Conservation (phyloP, 2,113 vertebrate genomes). For the Meriones unguiculatus region DNA sequence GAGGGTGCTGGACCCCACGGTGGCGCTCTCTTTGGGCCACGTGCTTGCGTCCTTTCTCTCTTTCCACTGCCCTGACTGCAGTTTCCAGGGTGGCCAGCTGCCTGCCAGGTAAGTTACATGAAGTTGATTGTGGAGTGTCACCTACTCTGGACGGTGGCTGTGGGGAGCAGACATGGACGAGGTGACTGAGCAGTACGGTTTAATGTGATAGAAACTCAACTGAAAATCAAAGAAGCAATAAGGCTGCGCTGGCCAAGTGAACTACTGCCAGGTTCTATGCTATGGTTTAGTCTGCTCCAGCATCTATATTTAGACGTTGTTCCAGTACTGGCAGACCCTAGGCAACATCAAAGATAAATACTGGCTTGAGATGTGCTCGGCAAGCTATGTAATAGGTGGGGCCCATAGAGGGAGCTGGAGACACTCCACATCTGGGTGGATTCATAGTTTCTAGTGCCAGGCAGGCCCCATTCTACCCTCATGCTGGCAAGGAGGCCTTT, state of each 20-base stretch:
- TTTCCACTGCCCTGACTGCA: not conserved
- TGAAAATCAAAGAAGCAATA: constrained; percentile 53
- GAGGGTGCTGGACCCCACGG: not conserved
- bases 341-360: constrained; percentile 74
- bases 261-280: constrained; percentile 66
- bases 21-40: not conserved
- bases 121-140: not conserved
- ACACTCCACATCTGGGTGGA: not conserved
- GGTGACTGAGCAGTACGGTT: constrained; percentile 33
- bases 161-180: not conserved
- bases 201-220: constrained; percentile 46
- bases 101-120: not conserved
- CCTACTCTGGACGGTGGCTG: not conserved
- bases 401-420: not conserved
- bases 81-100: not conserved
- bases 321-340: constrained; percentile 47
- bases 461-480: not conserved
- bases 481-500: not conserved
- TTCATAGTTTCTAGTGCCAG: constrained; percentile 32
- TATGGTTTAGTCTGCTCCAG: constrained; percentile 71
- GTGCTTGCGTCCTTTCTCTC: not conserved
- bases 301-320: constrained; percentile 70
- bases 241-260: constrained; percentile 57
- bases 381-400: constrained; percentile 5
- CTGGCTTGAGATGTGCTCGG: constrained; percentile 62